phyloP scores from a whole-genome alignment of 2,797 vertebrate genomes.

The Lateolabrax maculatus region DNA sequence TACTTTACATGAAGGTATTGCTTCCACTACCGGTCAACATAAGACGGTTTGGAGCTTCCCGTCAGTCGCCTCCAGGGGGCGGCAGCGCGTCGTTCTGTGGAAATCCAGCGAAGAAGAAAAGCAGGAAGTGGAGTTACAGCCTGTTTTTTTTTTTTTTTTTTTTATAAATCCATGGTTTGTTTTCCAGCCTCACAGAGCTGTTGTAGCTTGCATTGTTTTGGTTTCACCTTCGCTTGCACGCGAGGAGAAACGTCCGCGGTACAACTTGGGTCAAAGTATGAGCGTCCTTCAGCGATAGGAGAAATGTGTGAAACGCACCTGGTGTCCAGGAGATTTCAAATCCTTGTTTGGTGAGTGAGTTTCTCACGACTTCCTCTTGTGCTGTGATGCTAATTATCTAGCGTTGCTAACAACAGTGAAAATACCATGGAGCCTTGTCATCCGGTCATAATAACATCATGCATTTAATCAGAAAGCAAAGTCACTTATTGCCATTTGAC shows the following conservation, averaged over 20 bases:
- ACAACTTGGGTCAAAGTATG: neutral
- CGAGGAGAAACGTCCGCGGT: neutral
- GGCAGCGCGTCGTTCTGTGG: neutral
- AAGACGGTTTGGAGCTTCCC: neutral
- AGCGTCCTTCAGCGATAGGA: rapidly evolving
- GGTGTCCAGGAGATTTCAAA: neutral
- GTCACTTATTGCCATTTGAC: no score
- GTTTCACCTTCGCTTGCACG: neutral
- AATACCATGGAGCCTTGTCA: neutral
- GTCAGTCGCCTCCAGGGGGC: neutral
- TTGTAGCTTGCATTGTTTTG: neutral
- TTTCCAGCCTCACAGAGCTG: no score
- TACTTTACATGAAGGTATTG: neutral
- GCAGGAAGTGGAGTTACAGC: neutral
- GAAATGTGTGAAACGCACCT: neutral
- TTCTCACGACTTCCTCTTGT: neutral
- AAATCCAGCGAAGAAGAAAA: constrained; percentile 35
- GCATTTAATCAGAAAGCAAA: neutral
- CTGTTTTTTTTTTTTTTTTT: no score
- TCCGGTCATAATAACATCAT: neutral
- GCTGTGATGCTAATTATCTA: constrained; percentile 18
- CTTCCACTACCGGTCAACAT: neutral
- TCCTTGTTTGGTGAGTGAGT: constrained; percentile 34
- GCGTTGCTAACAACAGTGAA: constrained; percentile 31
- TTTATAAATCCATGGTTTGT: no score